Evolutionary conservation across 2,888 invertebrate species (phyloP), one percentile per base, ranked within the genome.

Genomic region (Synanthedon formicaeformis): DNA sequence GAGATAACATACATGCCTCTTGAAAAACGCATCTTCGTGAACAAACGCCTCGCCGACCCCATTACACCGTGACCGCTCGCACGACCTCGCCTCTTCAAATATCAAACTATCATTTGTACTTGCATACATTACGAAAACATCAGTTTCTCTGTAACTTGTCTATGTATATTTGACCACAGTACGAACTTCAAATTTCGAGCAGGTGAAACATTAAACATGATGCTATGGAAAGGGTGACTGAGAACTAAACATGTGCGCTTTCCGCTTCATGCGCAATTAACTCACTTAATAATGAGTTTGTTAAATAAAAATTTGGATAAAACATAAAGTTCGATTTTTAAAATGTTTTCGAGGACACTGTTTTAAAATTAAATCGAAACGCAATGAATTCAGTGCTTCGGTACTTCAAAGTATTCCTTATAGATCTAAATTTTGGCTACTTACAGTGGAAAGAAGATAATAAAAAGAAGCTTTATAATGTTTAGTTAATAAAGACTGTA

Each of bases 21-120:
- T 64, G 59, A 57, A 45, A 12, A 14, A 45, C 13, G 13, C 45
- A 45, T 45, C 45, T 45, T 14, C 45, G 45, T 45, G 45, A 11
- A 45, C 45, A 45, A 45, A 45, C 45, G 50, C 48, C 16, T 12
- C 16, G 50, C 12, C 27, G 34, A 12, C 13, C 14, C 40, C 34
- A 34, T 50, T 50, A 40, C 50, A 40, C 52, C 41, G 12, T 40
- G 49, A 41, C 52, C 60, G 59, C 57, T 62, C 62, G 56, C 62
- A 62, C 58, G 60, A 60, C 62, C 62, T 57, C 59, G 40, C 55
- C 51, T 59, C 58, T 59, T 61, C 58, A 57, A 60, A 59, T 61
- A 58, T 56, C 57, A 59, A 57, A 52, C 52, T 55, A 48, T 55
- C 52, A 40, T 52, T 52, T 49, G 52, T 49, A 49, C 52, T 45